These are phyloP conservation scores for Papilio gigon DNA, from an alignment of 2,888 invertebrate genomes.

Conservation along the genomic window DNA sequence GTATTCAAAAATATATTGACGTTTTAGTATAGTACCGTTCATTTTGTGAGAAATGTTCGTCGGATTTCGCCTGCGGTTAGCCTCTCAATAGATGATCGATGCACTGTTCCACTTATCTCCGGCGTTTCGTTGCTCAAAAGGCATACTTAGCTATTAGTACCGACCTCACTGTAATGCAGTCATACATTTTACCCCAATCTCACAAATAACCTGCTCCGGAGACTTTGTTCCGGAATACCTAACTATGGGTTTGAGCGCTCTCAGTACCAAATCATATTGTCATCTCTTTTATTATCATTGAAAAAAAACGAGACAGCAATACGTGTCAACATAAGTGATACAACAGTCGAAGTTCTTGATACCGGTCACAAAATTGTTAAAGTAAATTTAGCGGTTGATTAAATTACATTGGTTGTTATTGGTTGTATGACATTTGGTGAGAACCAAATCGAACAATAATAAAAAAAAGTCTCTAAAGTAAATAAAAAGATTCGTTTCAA, in stretches of 20 bases:
- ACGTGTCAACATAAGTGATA: too few species aligned
- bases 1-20: background rate
- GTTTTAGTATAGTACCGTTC: slow-evolving; percentile 12
- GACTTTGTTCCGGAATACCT: background rate
- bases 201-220: slow-evolving; percentile 9
- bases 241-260: background rate
- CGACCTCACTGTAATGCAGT: slow-evolving; percentile 19
- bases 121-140: slow-evolving; percentile 29
- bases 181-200: slow-evolving; percentile 26
- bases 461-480: background rate
- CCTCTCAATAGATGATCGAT: slow-evolving; percentile 37
- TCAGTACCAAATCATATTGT: background rate
- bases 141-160: slow-evolving; percentile 34
- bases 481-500: slow-evolving; percentile 25
- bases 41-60: slow-evolving; percentile 23
- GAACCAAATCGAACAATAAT: background rate
- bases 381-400: background rate
- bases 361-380: background rate
- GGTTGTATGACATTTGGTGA: slow-evolving; percentile 8
- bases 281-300: background rate
- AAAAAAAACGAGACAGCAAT: background rate
- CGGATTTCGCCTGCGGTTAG: slow-evolving; percentile 37
- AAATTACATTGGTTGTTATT: background rate
- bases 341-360: background rate
- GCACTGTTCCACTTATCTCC: slow-evolving; percentile 33